These are phyloP conservation scores for Lasioglossum morio DNA, from an alignment of 2,888 invertebrate genomes.

Conservation along the genomic window DNA sequence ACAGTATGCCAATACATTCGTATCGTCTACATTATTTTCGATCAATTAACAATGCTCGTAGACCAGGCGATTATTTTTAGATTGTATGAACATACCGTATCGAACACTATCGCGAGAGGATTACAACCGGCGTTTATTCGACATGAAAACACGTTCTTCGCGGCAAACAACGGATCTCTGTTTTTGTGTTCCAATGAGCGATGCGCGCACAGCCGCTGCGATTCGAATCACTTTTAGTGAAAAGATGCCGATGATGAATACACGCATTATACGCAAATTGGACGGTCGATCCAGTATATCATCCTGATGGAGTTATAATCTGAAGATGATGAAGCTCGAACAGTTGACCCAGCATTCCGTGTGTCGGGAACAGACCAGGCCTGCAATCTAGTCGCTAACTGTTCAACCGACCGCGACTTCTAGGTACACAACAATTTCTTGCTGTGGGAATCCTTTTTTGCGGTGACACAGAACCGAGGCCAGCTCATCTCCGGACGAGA, in stretches of 20 bases:
- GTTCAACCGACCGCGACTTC: slow-evolving; percentile 30
- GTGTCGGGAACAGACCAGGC: slow-evolving; percentile 29
- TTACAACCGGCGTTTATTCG: not conserved
- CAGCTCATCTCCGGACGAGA: slow-evolving; percentile 39
- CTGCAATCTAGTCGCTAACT: slow-evolving; percentile 44
- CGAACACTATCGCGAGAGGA: not conserved
- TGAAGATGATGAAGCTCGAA: slow-evolving; percentile 28
- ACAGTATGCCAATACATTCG: not conserved
- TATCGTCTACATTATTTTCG: not conserved
- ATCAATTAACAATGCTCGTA: not conserved
- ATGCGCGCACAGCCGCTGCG: not conserved
- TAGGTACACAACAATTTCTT: slow-evolving; percentile 49
- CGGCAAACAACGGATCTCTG: not conserved
- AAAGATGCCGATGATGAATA: not conserved
- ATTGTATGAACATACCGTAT: not conserved
- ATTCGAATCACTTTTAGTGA: not conserved
- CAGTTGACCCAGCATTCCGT: slow-evolving; percentile 33
- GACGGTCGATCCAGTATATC: not conserved
- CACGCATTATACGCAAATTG: slow-evolving; percentile 9
- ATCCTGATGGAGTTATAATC: slow-evolving; percentile 13
- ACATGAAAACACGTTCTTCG: not conserved
- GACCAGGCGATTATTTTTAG: not conserved
- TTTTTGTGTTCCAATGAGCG: not conserved
- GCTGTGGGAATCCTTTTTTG: slow-evolving; percentile 48
- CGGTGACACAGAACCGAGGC: slow-evolving; percentile 5